phyloP scores from a whole-genome alignment of 2,888 invertebrate species.

The Anthophora plumipes region DNA sequence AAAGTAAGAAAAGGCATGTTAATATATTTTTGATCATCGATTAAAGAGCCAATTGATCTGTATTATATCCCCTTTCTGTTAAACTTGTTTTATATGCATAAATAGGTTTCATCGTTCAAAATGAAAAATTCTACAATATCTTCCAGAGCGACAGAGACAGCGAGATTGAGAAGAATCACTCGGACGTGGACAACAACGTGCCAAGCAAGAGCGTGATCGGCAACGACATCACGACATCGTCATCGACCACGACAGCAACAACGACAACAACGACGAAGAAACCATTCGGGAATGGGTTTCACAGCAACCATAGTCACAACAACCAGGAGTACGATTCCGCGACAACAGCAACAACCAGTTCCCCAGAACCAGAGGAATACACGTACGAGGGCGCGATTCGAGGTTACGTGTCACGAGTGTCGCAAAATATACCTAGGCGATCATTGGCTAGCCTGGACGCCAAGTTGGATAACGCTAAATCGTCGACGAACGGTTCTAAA shows the following conservation, averaged over 20 bases:
- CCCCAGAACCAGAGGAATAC: constrained; percentile 91
- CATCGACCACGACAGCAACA: constrained; percentile 50
- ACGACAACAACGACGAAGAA: constrained; percentile 77
- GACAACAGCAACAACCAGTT: constrained; percentile 89
- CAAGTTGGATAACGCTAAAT: constrained; percentile 80
- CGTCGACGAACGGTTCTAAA: constrained; percentile 83
- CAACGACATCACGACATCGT: constrained; percentile 83
- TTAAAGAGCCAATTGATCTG: too few species aligned
- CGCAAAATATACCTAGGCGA: constrained; percentile 82
- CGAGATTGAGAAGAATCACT: constrained; percentile 83
- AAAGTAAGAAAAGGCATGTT: too few species aligned
- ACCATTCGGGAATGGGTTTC: constrained; percentile 78
- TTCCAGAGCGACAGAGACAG: constrained; percentile 83
- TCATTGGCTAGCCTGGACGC: constrained; percentile 76
- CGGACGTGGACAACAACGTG: constrained; percentile 80
- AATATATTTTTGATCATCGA: too few species aligned
- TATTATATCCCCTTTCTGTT: too few species aligned
- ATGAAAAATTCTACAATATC: not conserved
- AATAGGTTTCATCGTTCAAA: not conserved
- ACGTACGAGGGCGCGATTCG: constrained; percentile 95
- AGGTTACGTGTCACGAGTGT: constrained; percentile 92
- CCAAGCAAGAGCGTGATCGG: constrained; percentile 73
- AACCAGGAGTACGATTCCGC: constrained; percentile 88
- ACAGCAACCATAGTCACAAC: constrained; percentile 79
- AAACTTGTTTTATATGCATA: too few species aligned